Evolutionary conservation across 2,888 invertebrate genomes (phyloP).

Genomic region (Pegoplata infirma): DNA sequence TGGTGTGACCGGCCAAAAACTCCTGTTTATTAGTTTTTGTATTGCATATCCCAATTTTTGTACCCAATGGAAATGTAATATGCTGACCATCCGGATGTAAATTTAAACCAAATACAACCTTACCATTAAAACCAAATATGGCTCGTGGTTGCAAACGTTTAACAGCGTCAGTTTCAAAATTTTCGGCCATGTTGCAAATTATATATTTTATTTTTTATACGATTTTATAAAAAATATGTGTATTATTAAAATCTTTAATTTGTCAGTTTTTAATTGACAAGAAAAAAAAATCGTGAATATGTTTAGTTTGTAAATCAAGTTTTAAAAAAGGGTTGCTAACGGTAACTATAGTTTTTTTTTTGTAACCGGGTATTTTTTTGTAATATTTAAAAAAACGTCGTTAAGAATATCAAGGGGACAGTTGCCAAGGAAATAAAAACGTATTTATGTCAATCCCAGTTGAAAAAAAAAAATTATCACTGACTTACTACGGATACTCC

Average conservation of each 20-base stretch:
- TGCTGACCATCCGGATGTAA: constrained; percentile 86
- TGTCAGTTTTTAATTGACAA: background rate
- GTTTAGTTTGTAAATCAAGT: background rate
- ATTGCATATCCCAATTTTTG: constrained; percentile 87
- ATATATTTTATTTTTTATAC: too few relatives aligned
- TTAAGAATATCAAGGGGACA: too few relatives aligned
- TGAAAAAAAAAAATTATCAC: too few relatives aligned
- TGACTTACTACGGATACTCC: too few relatives aligned
- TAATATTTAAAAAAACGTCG: background rate
- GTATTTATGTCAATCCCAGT: too few relatives aligned
- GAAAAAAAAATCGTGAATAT: background rate
- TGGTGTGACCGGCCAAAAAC: constrained; percentile 89
- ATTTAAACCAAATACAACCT: constrained; percentile 81
- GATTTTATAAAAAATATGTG: background rate
- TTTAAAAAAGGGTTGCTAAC: constrained; percentile 36
- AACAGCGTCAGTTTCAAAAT: constrained; percentile 11
- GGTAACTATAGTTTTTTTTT: constrained; percentile 3
- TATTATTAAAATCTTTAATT: constrained; percentile 1
- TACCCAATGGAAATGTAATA: constrained; percentile 87
- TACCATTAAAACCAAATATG: constrained; percentile 89
- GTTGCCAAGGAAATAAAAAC: too few relatives aligned
- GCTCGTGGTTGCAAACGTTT: constrained; percentile 81
- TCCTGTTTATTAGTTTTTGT: constrained; percentile 83
- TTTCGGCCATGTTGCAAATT: constrained; percentile 39
- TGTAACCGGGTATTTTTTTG: background rate